A percentile compares a stretch with the other conserved stretches of the same genome.
phyloP scores from a whole-genome alignment of 2,888 invertebrate species.

The Athalia circularis region DNA sequence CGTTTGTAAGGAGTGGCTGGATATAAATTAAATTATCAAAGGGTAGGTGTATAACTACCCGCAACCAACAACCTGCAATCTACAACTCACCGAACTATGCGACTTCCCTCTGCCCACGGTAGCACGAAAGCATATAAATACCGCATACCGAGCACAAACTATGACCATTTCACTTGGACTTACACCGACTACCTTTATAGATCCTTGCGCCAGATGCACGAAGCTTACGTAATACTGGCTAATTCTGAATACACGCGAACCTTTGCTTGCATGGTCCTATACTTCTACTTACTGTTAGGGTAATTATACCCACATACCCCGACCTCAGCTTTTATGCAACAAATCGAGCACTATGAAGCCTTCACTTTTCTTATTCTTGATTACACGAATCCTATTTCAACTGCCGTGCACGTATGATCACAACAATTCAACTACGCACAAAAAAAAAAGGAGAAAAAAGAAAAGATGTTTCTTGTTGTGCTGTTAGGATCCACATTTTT shows the following conservation, averaged over 20 bases:
- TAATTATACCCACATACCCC: constrained; percentile 22
- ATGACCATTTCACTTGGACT: constrained; percentile 44
- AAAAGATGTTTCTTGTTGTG: no score
- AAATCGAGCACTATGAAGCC: not conserved
- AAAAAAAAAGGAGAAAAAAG: no score
- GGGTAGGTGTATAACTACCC: constrained; percentile 45
- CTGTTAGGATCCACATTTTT: no score
- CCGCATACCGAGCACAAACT: constrained; percentile 47
- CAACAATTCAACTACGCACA: no score
- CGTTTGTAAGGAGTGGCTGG: constrained; percentile 48
- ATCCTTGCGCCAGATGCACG: constrained; percentile 47
- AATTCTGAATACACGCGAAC: constrained; percentile 59
- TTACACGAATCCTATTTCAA: not conserved
- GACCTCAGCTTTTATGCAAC: not conserved
- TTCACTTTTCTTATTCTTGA: not conserved
- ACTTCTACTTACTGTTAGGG: constrained; percentile 27
- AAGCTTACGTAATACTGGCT: constrained; percentile 53
- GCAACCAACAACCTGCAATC: constrained; percentile 46
- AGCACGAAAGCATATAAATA: constrained; percentile 61
- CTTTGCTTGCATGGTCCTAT: not conserved
- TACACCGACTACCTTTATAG: constrained; percentile 6
- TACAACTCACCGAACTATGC: constrained; percentile 49
- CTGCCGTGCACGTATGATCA: not conserved
- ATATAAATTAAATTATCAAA: constrained; percentile 64
- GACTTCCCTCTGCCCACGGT: constrained; percentile 54